phyloP scores from a whole-genome alignment of 2,797 vertebrate genomes.

The Sylvilagus floridanus region DNA sequence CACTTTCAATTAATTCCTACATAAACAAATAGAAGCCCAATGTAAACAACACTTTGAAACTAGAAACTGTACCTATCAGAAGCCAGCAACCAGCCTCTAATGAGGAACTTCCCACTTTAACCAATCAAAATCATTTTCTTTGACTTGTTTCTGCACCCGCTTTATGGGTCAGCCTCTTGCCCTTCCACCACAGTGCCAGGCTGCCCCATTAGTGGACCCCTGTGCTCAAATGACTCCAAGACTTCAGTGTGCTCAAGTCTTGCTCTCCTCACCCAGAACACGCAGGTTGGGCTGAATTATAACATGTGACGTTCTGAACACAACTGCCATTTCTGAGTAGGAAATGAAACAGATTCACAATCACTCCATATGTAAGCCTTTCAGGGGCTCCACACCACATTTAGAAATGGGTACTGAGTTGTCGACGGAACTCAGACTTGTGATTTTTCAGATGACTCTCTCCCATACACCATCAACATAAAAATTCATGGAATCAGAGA shows the following conservation, averaged over 20 bases:
- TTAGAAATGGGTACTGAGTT: background rate
- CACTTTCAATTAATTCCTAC: background rate
- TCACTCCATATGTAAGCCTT: background rate
- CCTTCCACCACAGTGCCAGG: background rate
- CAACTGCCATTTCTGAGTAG: conserved; percentile 30
- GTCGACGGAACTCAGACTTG: background rate
- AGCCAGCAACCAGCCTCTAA: background rate
- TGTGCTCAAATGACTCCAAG: background rate
- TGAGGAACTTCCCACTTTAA: background rate
- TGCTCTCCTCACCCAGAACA: background rate
- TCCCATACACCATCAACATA: background rate
- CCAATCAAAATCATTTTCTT: background rate
- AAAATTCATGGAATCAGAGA: background rate
- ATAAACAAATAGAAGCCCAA: background rate
- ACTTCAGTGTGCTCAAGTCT: background rate
- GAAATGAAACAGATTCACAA: background rate
- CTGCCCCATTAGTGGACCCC: background rate
- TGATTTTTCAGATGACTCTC: background rate
- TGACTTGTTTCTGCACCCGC: background rate
- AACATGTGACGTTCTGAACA: background rate
- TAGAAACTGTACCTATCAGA: background rate
- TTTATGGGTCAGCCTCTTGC: too few relatives aligned
- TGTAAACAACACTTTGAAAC: background rate
- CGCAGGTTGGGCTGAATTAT: background rate
- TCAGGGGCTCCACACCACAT: background rate